Evolutionary conservation across 2,797 vertebrate species (phyloP).

Genomic region (Enteromius unitaeniatus): DNA sequence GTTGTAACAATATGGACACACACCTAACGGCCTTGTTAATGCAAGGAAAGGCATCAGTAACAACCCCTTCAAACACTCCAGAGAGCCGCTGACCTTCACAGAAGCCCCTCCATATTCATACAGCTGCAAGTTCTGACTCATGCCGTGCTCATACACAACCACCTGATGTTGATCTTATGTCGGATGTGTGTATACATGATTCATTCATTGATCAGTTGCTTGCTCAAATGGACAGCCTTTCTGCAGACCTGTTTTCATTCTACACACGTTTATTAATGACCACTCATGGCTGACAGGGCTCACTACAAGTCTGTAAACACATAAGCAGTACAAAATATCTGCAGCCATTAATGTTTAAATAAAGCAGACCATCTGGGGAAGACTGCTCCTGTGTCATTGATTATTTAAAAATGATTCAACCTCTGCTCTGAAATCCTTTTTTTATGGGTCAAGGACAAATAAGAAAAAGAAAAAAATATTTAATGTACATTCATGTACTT

Average conservation of each 20-base stretch:
- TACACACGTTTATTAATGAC: neutral
- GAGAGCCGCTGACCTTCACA: constrained; percentile 43
- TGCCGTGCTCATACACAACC: neutral
- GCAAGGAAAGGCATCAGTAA: constrained; percentile 14
- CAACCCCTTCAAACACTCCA: constrained; percentile 14
- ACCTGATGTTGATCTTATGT: constrained; percentile 43
- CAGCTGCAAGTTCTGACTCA: constrained; percentile 12
- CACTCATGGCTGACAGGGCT: neutral
- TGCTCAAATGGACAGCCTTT: constrained; percentile 16
- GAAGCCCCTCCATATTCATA: constrained; percentile 47
- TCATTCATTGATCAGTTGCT: constrained; percentile 47
- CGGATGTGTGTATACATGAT: constrained; percentile 26
- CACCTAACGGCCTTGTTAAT: constrained; percentile 34
- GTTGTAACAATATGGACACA: constrained; percentile 27
- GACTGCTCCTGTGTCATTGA: neutral
- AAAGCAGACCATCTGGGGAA: constrained; percentile 5
- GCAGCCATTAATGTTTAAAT: neutral
- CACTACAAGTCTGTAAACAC: neutral
- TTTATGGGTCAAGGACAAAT: neutral
- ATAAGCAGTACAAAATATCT: neutral
- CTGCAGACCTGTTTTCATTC: constrained; percentile 7
- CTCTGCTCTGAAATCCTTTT: neutral
- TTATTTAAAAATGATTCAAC: neutral
- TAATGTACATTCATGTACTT: neutral
- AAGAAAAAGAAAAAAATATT: neutral